Base-by-base conservation (phyloP, 1,140 invertebrate genomes). In the Cydia amplana region DNA sequence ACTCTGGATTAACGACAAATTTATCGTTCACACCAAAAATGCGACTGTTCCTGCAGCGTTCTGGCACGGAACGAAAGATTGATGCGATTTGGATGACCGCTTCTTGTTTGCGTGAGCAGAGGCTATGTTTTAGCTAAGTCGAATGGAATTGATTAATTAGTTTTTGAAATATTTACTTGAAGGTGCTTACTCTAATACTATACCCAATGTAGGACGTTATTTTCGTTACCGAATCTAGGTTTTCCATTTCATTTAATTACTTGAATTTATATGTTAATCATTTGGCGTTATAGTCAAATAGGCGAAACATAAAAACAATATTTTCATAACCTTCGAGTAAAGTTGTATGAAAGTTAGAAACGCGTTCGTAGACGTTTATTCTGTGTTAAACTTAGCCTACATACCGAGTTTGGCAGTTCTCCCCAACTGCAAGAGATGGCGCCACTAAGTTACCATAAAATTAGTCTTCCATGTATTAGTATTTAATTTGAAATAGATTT, bases 11-110 rank as follows among this genome's bases (percentile, higher is more conserved):
- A 70, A 43, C 65, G 65, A 36, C 18, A 36, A 36, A 70, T 70
- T 70, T 70, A 70, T 70, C 65, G 65, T 70, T 70, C 36, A 18
- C 65, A 36, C 65, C 65, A 70, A 70, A 70, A 70, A 70, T 70
- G 65, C n/a, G 65, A 70, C 65, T 20, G 55, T 60, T 23, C 20
- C n/a, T 60, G 55, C 9, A 20, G 55, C 20, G 55, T 23, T 5
- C 55, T 55, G n/a, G 55, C 55, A 60, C 20, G 55, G 55, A 20
- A 60, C 1, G 55, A 60, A 23, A 60, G 55, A 60, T 60, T 60
- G 55, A 60, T 60, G 55, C 55, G 55, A 60, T 23, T 60, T 23
- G 20, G 55, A 60, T 60, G 55, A 60, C 55, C 55, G 55, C 55
- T 60, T 60, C 55, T 60, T 60, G 55, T 60, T 60, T 60, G 55